Conservation (phyloP, 2,797 vertebrate species). For the Thamnophis elegans region DNA sequence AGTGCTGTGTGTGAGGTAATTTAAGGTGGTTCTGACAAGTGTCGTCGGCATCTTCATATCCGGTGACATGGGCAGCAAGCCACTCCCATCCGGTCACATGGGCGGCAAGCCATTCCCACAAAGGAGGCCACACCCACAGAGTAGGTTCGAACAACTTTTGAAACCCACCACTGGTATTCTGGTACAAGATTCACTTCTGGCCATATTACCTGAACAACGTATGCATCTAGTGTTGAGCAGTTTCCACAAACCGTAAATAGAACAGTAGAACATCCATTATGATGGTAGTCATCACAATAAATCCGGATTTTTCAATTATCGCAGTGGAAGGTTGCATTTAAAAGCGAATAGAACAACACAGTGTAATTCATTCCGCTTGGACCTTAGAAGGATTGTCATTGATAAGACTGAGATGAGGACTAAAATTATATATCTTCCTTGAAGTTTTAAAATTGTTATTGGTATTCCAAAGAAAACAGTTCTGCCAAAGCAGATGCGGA, state of each 20-base stretch:
- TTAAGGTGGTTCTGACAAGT: no score
- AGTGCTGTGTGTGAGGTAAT: no score
- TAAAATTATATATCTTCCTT: background rate
- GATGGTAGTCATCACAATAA: background rate
- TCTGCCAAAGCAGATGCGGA: conserved; percentile 27
- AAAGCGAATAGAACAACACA: background rate
- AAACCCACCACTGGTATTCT: no score
- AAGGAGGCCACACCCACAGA: no score
- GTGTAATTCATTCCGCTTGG: background rate
- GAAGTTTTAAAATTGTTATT: background rate
- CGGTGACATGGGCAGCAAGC: no score
- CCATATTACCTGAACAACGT: background rate
- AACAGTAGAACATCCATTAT: background rate
- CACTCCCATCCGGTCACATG: no score
- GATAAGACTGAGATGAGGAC: background rate
- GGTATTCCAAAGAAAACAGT: conserved; percentile 3
- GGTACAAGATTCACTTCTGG: background rate
- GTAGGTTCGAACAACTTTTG: no score
- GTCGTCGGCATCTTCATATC: no score
- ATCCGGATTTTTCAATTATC: background rate
- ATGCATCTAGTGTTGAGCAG: background rate
- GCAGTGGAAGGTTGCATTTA: background rate
- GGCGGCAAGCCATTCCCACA: no score
- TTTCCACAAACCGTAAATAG: background rate
- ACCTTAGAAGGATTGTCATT: background rate